Conservation (phyloP, 2,888 invertebrate species). For the Asteroscopus sphinx region DNA sequence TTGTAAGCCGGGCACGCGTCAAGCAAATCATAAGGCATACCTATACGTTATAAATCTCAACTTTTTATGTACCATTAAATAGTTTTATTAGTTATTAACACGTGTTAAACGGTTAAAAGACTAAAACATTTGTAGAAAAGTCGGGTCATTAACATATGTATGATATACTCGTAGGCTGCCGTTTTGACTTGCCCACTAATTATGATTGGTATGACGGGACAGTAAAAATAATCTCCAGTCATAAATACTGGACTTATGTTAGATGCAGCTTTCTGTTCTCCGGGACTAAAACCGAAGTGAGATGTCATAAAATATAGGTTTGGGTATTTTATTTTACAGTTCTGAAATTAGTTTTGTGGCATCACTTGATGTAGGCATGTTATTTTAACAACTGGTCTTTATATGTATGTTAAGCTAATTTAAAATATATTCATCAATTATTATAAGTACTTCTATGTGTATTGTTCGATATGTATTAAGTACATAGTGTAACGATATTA, state of each 20-base stretch:
- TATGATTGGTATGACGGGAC: conserved; percentile 52
- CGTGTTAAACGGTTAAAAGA: conserved; percentile 85
- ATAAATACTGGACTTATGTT: conserved; percentile 49
- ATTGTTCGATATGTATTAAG: no score
- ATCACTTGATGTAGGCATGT: not conserved
- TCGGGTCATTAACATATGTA: conserved; percentile 79
- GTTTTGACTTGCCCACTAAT: conserved; percentile 67
- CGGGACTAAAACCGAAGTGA: conserved; percentile 15
- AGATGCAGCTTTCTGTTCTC: conserved; percentile 15
- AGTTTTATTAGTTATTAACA: conserved; percentile 89
- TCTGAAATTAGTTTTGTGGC: not conserved
- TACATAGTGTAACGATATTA: no score
- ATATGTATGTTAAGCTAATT: no score
- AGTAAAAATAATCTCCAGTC: conserved; percentile 52
- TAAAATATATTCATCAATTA: no score
- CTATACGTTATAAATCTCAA: conserved; percentile 87
- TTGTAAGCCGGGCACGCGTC: conserved; percentile 70
- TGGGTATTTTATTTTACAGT: conserved; percentile 5
- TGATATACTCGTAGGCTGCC: conserved; percentile 63
- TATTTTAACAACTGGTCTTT: not conserved
- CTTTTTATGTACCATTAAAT: conserved; percentile 89
- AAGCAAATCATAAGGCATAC: conserved; percentile 80
- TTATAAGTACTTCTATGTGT: no score
- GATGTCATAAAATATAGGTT: conserved; percentile 35
- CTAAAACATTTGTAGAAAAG: conserved; percentile 87